Evolutionary conservation across 2,797 vertebrate species (phyloP).

Genomic region (Emys orbicularis): DNA sequence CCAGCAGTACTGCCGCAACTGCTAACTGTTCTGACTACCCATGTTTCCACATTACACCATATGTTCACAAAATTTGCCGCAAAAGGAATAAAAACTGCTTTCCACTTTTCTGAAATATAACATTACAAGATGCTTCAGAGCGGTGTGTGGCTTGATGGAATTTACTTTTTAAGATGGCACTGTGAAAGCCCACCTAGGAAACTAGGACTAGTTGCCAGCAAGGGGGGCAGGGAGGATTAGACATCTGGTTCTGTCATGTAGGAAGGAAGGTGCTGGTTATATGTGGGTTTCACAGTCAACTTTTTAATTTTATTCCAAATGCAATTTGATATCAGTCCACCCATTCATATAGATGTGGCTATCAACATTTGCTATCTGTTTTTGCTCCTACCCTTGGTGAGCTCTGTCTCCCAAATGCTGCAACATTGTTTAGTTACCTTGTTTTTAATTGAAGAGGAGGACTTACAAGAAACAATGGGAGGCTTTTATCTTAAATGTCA

Average conservation of each 20-base stretch:
- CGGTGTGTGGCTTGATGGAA: constrained; percentile 38
- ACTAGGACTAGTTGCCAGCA: constrained; percentile 48
- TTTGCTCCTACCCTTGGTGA: constrained; percentile 13
- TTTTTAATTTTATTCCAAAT: constrained; percentile 53
- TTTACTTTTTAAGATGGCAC: constrained; percentile 56
- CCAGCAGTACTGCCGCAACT: constrained; percentile 82
- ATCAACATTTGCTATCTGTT: background rate
- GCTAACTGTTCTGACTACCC: constrained; percentile 81
- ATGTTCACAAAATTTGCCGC: constrained; percentile 74
- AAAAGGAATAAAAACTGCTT: constrained; percentile 59
- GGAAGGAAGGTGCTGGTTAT: constrained; percentile 55
- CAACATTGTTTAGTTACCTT: constrained; percentile 6
- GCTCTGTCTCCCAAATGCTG: constrained; percentile 35
- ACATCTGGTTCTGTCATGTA: constrained; percentile 60
- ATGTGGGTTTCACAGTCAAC: constrained; percentile 61
- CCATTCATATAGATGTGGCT: constrained; percentile 8
- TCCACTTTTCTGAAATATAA: constrained; percentile 29
- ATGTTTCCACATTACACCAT: constrained; percentile 73
- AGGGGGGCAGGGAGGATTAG: constrained; percentile 1
- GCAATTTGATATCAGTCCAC: constrained; percentile 36
- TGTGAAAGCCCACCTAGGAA: constrained; percentile 47
- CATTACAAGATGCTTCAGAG: constrained; percentile 36
- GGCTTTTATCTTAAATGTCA: constrained; percentile 10
- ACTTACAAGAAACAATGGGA: background rate
- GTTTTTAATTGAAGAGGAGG: constrained; percentile 17